A percentile compares a stretch with the other conserved stretches of the same genome.
Evolutionary conservation across 2,113 vertebrate species (phyloP).

Genomic region (Cryptotis parvus): DNA sequence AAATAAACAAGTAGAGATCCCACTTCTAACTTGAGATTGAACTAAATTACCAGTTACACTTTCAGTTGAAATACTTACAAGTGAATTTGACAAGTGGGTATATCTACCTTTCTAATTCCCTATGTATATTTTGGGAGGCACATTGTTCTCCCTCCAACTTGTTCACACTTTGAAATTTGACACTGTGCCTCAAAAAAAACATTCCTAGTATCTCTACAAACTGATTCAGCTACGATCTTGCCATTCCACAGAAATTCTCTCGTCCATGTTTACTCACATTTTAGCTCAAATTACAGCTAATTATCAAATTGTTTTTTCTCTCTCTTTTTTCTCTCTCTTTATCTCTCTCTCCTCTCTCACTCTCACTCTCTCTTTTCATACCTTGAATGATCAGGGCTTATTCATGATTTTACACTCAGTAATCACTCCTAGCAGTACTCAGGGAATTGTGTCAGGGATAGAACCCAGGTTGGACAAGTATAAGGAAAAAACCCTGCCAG

Average conservation of each 20-base stretch:
- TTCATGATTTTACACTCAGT: too few species aligned
- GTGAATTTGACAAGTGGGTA: neutral
- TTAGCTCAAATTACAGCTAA: conserved; percentile 42
- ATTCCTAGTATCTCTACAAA: neutral
- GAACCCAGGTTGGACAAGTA: too few species aligned
- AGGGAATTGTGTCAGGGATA: too few species aligned
- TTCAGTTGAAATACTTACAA: neutral
- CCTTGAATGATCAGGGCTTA: too few species aligned
- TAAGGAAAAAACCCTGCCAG: too few species aligned
- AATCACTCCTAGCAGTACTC: too few species aligned
- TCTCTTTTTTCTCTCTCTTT: too few species aligned
- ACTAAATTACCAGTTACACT: neutral
- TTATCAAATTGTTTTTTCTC: too few species aligned
- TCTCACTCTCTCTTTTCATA: too few species aligned
- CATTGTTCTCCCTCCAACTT: neutral
- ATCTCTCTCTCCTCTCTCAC: too few species aligned
- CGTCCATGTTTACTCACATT: neutral
- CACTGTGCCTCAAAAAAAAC: neutral
- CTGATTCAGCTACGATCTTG: neutral
- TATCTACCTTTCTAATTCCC: too few species aligned
- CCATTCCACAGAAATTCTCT: neutral
- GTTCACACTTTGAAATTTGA: neutral
- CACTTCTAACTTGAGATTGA: neutral
- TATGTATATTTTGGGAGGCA: neutral
- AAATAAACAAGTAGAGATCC: neutral